A percentile compares a stretch with the other conserved stretches of the same genome.
phyloP scores from a whole-genome alignment of 64 coral and sea anemone genomes.

The Catalaphyllia jardinei region DNA sequence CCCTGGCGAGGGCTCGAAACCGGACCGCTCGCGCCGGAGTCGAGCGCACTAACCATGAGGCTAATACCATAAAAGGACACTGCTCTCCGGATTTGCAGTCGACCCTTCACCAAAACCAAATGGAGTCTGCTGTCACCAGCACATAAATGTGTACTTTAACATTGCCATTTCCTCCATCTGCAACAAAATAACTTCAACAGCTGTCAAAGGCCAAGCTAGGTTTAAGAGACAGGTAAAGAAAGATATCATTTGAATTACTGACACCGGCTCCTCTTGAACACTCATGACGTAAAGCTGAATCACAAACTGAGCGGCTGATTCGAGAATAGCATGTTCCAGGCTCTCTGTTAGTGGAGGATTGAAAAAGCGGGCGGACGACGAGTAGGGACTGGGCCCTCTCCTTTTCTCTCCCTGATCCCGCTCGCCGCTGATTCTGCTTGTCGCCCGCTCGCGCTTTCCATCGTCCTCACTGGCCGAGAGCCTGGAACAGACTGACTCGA shows the following conservation, averaged over 20 bases:
- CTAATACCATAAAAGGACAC: neutral
- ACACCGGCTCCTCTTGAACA: constrained; percentile 12
- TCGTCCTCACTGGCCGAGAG: no score
- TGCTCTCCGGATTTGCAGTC: neutral
- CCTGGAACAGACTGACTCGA: no score
- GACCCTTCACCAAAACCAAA: neutral
- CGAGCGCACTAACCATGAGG: no score
- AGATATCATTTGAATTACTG: constrained; percentile 25
- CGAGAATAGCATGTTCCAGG: no score
- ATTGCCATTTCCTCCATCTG: neutral
- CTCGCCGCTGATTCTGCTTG: no score
- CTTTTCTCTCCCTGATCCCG: no score
- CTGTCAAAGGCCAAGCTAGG: constrained; percentile 7
- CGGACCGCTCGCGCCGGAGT: no score
- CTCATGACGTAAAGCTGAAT: constrained; percentile 4
- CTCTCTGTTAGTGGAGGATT: no score
- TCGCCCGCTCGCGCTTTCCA: no score
- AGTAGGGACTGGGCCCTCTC: no score
- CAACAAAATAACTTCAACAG: neutral
- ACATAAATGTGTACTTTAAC: neutral
- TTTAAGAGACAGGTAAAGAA: neutral
- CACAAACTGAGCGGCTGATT: constrained; percentile 33
- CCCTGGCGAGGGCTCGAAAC: no score
- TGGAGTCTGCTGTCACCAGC: neutral
- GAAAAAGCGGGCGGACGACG: no score